A percentile compares a stretch with the other conserved stretches of the same genome.
phyloP scores from a whole-genome alignment of 2,888 invertebrate genomes.

The Pterostichus madidus region DNA sequence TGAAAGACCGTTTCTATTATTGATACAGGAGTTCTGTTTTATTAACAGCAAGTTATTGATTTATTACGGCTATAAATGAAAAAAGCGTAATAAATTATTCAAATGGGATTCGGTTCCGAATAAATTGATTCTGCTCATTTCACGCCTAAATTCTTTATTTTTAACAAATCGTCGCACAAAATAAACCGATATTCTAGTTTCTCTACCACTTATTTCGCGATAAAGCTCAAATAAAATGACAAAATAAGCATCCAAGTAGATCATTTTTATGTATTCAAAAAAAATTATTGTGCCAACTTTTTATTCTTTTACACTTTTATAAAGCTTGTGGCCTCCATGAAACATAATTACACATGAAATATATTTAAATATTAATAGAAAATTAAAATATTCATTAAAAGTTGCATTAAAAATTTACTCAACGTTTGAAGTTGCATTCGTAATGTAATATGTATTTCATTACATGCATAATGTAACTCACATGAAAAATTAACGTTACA shows the following conservation, averaged over 20 bases:
- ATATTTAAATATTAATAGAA: conserved; percentile 44
- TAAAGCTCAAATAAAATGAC: too few species aligned
- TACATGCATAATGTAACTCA: background rate
- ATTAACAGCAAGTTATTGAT: conserved; percentile 51
- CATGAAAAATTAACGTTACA: background rate
- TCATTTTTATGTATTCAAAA: too few species aligned
- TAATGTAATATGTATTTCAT: conserved; percentile 12
- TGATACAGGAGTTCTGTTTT: conserved; percentile 51
- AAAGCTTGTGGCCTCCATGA: background rate
- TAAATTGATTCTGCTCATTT: conserved; percentile 60
- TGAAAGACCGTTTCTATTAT: conserved; percentile 28
- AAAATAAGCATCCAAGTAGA: too few species aligned
- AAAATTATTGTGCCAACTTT: too few species aligned
- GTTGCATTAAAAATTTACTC: conserved; percentile 13
- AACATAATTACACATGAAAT: background rate
- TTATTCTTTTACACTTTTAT: background rate
- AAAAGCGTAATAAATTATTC: conserved; percentile 59
- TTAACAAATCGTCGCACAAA: conserved; percentile 48
- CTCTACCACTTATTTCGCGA: too few species aligned
- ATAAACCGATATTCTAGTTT: background rate
- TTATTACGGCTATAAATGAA: conserved; percentile 48
- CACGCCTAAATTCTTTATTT: conserved; percentile 51
- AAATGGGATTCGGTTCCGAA: conserved; percentile 43
- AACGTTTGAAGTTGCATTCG: conserved; percentile 6
- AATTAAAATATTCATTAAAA: conserved; percentile 41